phyloP scores from a whole-genome alignment of 2,113 vertebrate genomes.

The Halichoerus grypus region DNA sequence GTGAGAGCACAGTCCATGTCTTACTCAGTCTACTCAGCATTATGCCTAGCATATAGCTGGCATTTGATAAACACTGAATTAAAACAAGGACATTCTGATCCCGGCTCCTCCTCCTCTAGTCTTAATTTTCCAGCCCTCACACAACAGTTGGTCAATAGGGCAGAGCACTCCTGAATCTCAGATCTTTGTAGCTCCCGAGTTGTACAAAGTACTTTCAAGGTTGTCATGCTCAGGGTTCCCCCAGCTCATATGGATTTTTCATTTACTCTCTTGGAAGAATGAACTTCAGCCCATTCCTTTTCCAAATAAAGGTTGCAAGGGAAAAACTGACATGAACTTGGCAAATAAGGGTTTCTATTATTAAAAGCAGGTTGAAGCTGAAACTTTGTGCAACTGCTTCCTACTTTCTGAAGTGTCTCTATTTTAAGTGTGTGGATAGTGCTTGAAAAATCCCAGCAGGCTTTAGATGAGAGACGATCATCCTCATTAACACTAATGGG shows the following conservation, averaged over 20 bases:
- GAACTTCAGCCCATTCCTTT: slow-evolving; percentile 65
- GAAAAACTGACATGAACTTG: slow-evolving; percentile 64
- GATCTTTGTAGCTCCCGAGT: not conserved
- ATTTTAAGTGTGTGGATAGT: slow-evolving; percentile 65
- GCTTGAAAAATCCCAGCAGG: slow-evolving; percentile 67
- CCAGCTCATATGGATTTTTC: slow-evolving; percentile 6
- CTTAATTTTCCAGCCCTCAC: not conserved
- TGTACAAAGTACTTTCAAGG: not conserved
- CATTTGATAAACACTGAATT: not conserved
- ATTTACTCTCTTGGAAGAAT: slow-evolving; percentile 60
- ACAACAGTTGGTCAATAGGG: not conserved
- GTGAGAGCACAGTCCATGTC: not conserved
- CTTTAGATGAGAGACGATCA: slow-evolving; percentile 27
- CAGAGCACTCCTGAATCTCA: not conserved
- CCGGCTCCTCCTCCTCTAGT: not conserved
- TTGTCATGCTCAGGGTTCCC: not conserved
- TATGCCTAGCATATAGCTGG: not conserved
- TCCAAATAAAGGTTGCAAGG: slow-evolving; percentile 70
- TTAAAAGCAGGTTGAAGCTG: slow-evolving; percentile 75
- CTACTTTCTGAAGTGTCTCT: slow-evolving; percentile 67
- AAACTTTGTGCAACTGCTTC: slow-evolving; percentile 56
- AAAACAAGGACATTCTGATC: not conserved
- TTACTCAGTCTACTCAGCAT: not conserved
- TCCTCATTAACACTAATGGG: slow-evolving; percentile 51
- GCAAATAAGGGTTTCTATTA: slow-evolving; percentile 76